phyloP scores from a whole-genome alignment of 2,113 vertebrate genomes.

The Tachysurus fulvidraco region DNA sequence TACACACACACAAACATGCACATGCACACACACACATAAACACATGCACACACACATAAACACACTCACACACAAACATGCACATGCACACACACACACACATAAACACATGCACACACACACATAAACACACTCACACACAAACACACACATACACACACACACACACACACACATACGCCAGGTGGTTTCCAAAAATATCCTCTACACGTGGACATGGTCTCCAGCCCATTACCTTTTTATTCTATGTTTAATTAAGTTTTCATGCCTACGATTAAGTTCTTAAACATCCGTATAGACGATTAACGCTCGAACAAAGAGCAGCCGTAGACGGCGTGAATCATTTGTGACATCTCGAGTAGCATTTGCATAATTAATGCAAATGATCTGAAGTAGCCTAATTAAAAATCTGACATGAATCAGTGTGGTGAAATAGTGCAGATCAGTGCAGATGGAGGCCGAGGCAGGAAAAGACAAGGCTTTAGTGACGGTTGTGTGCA shows the following conservation, averaged over 20 bases:
- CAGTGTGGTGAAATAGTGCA: constrained; percentile 42
- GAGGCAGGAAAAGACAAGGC: constrained; percentile 25
- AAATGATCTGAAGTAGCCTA: constrained; percentile 51
- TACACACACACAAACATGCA: too few species aligned
- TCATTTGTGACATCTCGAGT: constrained; percentile 45
- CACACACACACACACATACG: not conserved
- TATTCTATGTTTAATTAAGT: constrained; percentile 45
- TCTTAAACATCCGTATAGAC: constrained; percentile 42
- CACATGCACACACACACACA: too few species aligned
- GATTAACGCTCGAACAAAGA: constrained; percentile 38
- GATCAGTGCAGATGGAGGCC: constrained; percentile 15
- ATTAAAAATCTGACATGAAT: constrained; percentile 54
- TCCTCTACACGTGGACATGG: constrained; percentile 9
- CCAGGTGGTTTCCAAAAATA: constrained; percentile 1
- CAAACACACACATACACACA: not conserved
- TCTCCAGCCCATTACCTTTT: constrained; percentile 42
- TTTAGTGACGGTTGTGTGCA: constrained; percentile 30
- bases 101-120: too few species aligned
- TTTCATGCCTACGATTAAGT: constrained; percentile 21
- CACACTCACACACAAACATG: too few species aligned
- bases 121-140: not conserved
- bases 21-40: too few species aligned
- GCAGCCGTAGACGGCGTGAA: constrained; percentile 35
- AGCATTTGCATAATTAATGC: constrained; percentile 56
- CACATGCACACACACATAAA: too few species aligned